Evolutionary conservation across 2,797 vertebrate species (phyloP), one percentile per base, ranked within the genome.

Genomic region (Knipowitschia caucasica): DNA sequence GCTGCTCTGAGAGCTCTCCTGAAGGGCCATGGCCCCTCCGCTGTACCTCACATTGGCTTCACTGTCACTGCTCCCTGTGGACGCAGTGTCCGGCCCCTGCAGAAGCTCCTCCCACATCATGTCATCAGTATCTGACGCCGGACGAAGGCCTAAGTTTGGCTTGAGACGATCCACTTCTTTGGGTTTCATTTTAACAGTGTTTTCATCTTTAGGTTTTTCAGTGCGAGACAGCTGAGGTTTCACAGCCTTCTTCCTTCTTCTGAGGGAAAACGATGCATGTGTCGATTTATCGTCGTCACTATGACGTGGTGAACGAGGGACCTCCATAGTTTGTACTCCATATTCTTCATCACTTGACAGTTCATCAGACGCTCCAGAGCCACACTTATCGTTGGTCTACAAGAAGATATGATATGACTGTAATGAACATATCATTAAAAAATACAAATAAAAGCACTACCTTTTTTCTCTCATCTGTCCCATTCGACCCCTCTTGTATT

Each of bases 101-200:
- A 99, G 90, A 62, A 99, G 90, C 59, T 99, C 97, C 5, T 99
- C 97, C 94, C 96, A 95, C 51, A 99, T 64, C 62, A 94, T 92
- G 67, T 99, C 97, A 9, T 99, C 97, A 0, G 97, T 98, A 83
- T 99, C 97, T 0, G 97, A 98, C 66, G 92, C 93, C 0, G 91
- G 93, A 29, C 88, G 93, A 0, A 92, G 92, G 52, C 90, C 91
- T 38, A 88, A 89, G 0, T 84, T 92, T 8, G 92, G 91, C 24
- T 88, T 86, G 31, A 91, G 89, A 18, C 81, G 80, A n/a, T 87
- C 81, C 45, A 84, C 26, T 42, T 83, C 78, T 5, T 47, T 54
- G 11, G 77, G 67, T 10, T 76, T 78, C 36, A 42, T 44, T 23
- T 73, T 63, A 2, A 59, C 46, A 49, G 51, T 46, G 20, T 49